Conservation (phyloP, 1,140 invertebrate genomes). For the Pogonognathellus flavescens region DNA sequence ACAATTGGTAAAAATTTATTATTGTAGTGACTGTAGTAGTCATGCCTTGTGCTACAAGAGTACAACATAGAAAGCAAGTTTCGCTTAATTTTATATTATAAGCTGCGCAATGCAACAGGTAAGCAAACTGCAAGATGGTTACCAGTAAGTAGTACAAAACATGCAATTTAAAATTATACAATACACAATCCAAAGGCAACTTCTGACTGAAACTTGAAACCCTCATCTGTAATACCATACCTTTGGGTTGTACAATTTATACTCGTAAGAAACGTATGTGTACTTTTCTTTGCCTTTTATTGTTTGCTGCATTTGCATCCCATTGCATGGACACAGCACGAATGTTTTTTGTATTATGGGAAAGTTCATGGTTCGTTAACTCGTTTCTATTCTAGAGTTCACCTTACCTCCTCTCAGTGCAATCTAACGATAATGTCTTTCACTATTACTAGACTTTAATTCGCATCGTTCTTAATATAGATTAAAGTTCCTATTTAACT, state of each 20-base stretch:
- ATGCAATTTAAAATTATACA: neutral
- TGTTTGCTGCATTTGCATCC: too few species aligned
- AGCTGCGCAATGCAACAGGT: too few species aligned
- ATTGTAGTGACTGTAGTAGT: too few species aligned
- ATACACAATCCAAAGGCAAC: neutral
- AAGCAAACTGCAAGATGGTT: too few species aligned
- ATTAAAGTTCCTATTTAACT: neutral
- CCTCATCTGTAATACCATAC: neutral
- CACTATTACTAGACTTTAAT: neutral
- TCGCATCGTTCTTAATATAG: neutral
- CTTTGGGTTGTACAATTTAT: too few species aligned
- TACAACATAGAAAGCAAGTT: too few species aligned
- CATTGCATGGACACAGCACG: neutral
- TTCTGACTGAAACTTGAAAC: neutral
- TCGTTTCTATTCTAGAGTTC: slow-evolving; percentile 32
- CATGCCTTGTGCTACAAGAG: too few species aligned
- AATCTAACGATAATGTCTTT: slow-evolving; percentile 33
- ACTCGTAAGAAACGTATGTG: too few species aligned
- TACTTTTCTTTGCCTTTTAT: too few species aligned
- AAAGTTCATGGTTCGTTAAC: slow-evolving; percentile 45
- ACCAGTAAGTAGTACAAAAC: neutral
- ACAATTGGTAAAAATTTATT: too few species aligned
- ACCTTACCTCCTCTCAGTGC: slow-evolving; percentile 35
- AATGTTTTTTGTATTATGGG: slow-evolving; percentile 17
- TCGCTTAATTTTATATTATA: too few species aligned